phyloP scores from a whole-genome alignment of 2,797 vertebrate genomes.

The Karalla daura region DNA sequence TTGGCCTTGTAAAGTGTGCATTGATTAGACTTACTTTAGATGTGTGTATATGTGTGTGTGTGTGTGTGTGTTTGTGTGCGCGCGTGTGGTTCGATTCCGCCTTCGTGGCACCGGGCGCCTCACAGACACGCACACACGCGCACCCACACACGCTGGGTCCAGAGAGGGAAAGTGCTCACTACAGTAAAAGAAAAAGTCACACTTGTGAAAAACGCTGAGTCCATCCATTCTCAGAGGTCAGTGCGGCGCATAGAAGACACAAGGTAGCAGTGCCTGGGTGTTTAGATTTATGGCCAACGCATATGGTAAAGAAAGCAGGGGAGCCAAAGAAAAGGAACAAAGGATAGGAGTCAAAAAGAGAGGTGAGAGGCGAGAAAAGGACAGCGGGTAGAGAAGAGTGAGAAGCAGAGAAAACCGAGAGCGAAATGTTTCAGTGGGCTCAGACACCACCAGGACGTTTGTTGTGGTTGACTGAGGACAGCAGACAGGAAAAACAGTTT shows the following conservation, averaged over 20 bases:
- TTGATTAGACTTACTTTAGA: conserved; percentile 61
- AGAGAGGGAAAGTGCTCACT: conserved; percentile 75
- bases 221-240: conserved; percentile 67
- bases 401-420: neutral
- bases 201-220: conserved; percentile 78
- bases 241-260: conserved; percentile 48
- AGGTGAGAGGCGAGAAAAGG: neutral
- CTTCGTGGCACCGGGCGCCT: conserved; percentile 51
- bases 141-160: conserved; percentile 45
- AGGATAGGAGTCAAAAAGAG: conserved; percentile 26
- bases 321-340: conserved; percentile 14
- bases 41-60: conserved; percentile 1
- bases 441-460: conserved; percentile 31
- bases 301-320: conserved; percentile 33
- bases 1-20: conserved; percentile 73
- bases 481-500: conserved; percentile 20
- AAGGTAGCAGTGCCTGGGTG: conserved; percentile 29
- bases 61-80: conserved; percentile 38
- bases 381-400: conserved; percentile 1
- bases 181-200: conserved; percentile 76
- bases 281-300: conserved; percentile 49
- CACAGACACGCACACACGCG: conserved; percentile 42
- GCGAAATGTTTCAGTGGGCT: conserved; percentile 4
- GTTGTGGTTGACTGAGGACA: conserved; percentile 33
- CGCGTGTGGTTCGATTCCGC: conserved; percentile 67